Conservation (phyloP, 1,140 invertebrate genomes). For the Piezodorus guildinii region DNA sequence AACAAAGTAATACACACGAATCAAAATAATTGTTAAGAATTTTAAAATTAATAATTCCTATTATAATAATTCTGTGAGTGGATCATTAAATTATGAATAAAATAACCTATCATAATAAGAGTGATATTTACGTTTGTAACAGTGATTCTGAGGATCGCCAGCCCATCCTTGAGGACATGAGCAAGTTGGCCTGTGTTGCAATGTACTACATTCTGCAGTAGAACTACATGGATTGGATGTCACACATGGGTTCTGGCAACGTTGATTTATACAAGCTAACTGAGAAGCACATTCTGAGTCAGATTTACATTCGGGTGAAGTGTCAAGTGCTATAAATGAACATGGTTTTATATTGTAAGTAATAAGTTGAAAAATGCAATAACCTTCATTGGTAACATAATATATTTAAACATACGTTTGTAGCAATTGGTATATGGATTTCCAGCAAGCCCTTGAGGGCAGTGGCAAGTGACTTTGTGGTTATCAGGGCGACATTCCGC, state of each 20-base stretch:
- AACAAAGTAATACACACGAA: background rate
- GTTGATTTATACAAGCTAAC: conserved; percentile 62
- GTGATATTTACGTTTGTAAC: conserved; percentile 67
- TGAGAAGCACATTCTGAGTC: conserved; percentile 61
- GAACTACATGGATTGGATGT: conserved; percentile 64
- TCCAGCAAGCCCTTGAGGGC: conserved; percentile 59
- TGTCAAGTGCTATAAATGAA: background rate
- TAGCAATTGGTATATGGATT: conserved; percentile 71
- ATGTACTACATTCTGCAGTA: conserved; percentile 61
- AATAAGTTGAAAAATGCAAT: too few relatives aligned
- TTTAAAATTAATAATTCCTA: too few relatives aligned
- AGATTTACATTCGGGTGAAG: conserved; percentile 45
- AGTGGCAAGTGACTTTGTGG: conserved; percentile 65
- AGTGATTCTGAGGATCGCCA: conserved; percentile 72
- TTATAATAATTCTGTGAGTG: too few relatives aligned
- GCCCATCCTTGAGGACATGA: conserved; percentile 70
- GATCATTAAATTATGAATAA: too few relatives aligned
- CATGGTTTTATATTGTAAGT: too few relatives aligned
- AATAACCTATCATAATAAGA: background rate
- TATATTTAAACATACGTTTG: conserved; percentile 38
- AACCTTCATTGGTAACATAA: too few relatives aligned
- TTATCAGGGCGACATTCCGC: conserved; percentile 64
- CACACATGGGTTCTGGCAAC: conserved; percentile 67
- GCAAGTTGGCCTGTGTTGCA: conserved; percentile 62
- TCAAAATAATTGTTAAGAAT: too few relatives aligned